phyloP scores from a whole-genome alignment of 2,888 invertebrate species.

The Leptinotarsa haldemani region DNA sequence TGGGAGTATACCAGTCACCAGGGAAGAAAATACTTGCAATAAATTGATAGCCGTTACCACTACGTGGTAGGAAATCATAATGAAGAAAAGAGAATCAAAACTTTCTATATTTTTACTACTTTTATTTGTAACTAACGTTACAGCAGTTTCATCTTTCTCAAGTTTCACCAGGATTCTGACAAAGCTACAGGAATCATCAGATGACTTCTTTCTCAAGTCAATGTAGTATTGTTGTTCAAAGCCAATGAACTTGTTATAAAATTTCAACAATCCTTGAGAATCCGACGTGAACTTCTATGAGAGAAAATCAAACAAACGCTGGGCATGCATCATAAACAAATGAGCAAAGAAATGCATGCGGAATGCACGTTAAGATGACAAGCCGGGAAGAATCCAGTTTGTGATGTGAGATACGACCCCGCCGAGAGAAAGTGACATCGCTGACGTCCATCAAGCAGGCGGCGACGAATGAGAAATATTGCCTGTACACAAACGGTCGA shows the following conservation, averaged over 20 bases:
- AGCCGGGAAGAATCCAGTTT: slow-evolving; percentile 46
- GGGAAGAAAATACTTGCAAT: too few relatives aligned
- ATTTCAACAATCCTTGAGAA: neutral
- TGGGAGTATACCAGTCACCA: too few relatives aligned
- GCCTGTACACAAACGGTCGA: slow-evolving; percentile 10
- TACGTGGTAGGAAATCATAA: too few relatives aligned
- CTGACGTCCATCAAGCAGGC: slow-evolving; percentile 41
- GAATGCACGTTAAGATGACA: slow-evolving; percentile 45
- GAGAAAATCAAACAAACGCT: slow-evolving; percentile 6
- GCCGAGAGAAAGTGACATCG: slow-evolving; percentile 46
- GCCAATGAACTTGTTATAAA: neutral
- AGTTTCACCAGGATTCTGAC: too few relatives aligned
- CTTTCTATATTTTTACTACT: too few relatives aligned
- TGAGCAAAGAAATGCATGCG: slow-evolving; percentile 43
- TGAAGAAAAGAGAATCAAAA: too few relatives aligned
- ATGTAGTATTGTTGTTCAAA: neutral
- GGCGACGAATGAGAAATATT: slow-evolving; percentile 32
- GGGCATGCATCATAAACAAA: slow-evolving; percentile 23
- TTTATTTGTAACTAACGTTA: too few relatives aligned
- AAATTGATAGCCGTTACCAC: too few relatives aligned
- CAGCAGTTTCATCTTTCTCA: too few relatives aligned
- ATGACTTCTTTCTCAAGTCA: neutral
- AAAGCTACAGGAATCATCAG: too few relatives aligned
- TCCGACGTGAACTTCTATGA: neutral
- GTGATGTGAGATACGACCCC: slow-evolving; percentile 46